These are phyloP conservation scores for Capra hircus DNA, from an alignment of 2,113 vertebrate species.

Conservation along the genomic window DNA sequence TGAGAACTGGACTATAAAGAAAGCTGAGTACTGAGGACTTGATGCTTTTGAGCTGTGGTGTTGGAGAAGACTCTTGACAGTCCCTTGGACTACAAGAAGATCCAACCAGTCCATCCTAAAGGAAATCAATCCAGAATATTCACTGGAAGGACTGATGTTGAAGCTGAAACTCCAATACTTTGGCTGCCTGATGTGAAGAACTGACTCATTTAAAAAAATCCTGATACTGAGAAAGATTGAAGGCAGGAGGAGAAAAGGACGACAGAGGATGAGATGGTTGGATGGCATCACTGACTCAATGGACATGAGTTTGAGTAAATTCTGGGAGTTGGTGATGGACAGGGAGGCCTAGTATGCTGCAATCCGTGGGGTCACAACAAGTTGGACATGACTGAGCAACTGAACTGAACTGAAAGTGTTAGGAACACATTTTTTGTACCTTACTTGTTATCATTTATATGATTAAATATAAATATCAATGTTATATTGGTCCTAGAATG, in stretches of 20 bases:
- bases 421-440: background rate
- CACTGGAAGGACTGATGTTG: background rate
- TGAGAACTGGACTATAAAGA: background rate
- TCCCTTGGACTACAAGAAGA: background rate
- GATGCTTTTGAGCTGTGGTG: background rate
- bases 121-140: background rate
- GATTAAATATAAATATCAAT: background rate
- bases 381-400: background rate
- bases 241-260: background rate
- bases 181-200: background rate
- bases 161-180: background rate
- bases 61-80: background rate
- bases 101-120: background rate
- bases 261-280: background rate
- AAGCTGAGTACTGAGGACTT: background rate
- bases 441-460: background rate
- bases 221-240: background rate
- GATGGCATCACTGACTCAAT: background rate
- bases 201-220: background rate
- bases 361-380: background rate
- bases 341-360: background rate
- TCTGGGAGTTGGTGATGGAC: background rate
- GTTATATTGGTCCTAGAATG: background rate
- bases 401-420: background rate
- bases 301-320: background rate